phyloP scores from a whole-genome alignment of 2,888 invertebrate species.

The Himalopsyche anomala region DNA sequence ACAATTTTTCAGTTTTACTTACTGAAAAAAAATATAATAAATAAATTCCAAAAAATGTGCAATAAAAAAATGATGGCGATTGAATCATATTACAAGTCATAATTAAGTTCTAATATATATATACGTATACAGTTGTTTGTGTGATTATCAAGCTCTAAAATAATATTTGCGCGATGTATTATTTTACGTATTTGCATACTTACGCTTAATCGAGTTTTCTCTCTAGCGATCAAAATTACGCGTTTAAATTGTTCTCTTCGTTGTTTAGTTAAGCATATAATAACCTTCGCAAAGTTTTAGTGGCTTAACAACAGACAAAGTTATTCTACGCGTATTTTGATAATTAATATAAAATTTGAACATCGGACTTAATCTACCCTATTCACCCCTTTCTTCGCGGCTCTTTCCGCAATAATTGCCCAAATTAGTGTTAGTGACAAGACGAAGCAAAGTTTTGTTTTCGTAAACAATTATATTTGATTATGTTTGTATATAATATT shows the following conservation, averaged over 20 bases:
- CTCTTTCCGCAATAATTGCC: no score
- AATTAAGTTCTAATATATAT: no score
- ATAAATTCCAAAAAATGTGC: no score
- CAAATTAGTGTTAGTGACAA: no score
- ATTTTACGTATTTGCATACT: neutral
- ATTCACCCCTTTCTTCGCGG: neutral
- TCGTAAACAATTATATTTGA: no score
- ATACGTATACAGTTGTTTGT: neutral
- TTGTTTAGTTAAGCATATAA: neutral
- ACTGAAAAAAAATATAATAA: no score
- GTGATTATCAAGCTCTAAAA: neutral
- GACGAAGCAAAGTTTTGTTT: no score
- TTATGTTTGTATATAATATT: no score
- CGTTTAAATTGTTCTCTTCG: neutral
- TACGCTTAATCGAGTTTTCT: neutral
- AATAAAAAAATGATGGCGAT: no score
- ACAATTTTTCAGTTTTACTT: no score
- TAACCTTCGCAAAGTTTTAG: constrained; percentile 23
- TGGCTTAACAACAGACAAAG: neutral
- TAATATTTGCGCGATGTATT: neutral
- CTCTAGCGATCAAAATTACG: constrained; percentile 1
- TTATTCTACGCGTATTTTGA: constrained; percentile 3
- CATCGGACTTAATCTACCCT: neutral
- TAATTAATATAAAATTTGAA: constrained; percentile 16
- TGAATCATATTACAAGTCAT: no score